A percentile compares a stretch with the other conserved stretches of the same genome.
These are phyloP conservation scores for Leptinotarsa texana DNA, from an alignment of 1,140 invertebrate species.

Conservation along the genomic window DNA sequence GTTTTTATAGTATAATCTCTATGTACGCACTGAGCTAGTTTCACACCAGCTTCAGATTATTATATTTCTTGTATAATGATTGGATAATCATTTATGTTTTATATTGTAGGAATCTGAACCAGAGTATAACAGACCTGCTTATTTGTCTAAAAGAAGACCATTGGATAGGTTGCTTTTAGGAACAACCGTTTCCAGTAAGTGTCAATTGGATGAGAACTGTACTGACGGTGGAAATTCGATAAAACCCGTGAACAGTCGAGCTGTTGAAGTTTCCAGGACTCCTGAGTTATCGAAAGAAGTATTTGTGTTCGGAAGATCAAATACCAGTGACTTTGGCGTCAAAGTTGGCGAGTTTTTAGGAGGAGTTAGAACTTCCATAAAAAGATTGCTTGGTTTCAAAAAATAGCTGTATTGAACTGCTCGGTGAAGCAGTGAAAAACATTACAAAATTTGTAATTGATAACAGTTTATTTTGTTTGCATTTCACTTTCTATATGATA, in stretches of 20 bases:
- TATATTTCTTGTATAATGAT: too few relatives aligned
- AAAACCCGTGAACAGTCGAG: neutral
- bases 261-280: slow-evolving; percentile 12
- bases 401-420: slow-evolving; percentile 10
- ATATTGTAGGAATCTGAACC: slow-evolving; percentile 7
- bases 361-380: slow-evolving; percentile 34
- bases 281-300: slow-evolving; percentile 31
- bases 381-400: slow-evolving; percentile 41
- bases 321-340: slow-evolving; percentile 31
- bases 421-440: neutral
- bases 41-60: too few relatives aligned
- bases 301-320: slow-evolving; percentile 40
- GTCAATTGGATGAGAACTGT: neutral
- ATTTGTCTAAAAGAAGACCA: slow-evolving; percentile 14
- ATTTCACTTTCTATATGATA: too few relatives aligned
- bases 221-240: neutral
- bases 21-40: too few relatives aligned
- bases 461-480: too few relatives aligned
- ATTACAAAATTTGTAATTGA: too few relatives aligned
- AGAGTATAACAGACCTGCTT: neutral
- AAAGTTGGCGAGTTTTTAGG: slow-evolving; percentile 39
- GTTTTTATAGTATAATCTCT: too few relatives aligned
- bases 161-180: neutral
- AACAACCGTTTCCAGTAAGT: neutral
- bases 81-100: too few relatives aligned